Evolutionary conservation across 2,797 vertebrate species (phyloP), one percentile per base, ranked within the genome.

Genomic region (Onychomys torridus): DNA sequence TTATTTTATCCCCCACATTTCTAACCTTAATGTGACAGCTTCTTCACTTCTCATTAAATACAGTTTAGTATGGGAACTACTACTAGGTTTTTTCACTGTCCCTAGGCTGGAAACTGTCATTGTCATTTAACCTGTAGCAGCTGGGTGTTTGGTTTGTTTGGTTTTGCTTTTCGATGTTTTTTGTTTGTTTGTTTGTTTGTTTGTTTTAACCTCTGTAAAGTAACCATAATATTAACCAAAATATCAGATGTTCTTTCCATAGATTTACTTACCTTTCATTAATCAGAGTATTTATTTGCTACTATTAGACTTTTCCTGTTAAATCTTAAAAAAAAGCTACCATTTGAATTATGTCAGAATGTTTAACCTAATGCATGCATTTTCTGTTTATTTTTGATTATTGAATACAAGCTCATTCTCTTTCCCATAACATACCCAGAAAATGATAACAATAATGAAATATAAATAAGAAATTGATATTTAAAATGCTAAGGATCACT

Each of bases 401-500:
- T 55, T 92, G 71, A 75, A 90, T 43, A 92, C 43, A 55, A 49
- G 34, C 11, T 71, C 40, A 95, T 87, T 86, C 86, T 89, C 65
- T 94, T 92, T 94, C 46, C 57, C 11, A 19, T 93, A 82, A 46
- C 55, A 55, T 63, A 88, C 40, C 57, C 16, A 46, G 46, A 76
- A 85, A 87, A 94, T 88, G 10, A 67, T 91, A 93, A 75, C 2
- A 83, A 34, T n/a, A 91, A 77, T 95, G 52, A 71, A 95, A 59
- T 71, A 75, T 67, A 93, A 75, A 75, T 75, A 37, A 90, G n/a
- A 96, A 87, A 27, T 91, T 79, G 37, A 88, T 92, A 88, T 29
- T 37, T 87, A 46, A 88, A 95, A 76, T 84, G 49, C 29, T 52
- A 23, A 92, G 40, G 65, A 71, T 52, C 23, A 52, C 77, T 86